These are phyloP conservation scores for Micoletzkya japonica DNA, from an alignment of 2,888 invertebrate genomes.

Conservation along the genomic window DNA sequence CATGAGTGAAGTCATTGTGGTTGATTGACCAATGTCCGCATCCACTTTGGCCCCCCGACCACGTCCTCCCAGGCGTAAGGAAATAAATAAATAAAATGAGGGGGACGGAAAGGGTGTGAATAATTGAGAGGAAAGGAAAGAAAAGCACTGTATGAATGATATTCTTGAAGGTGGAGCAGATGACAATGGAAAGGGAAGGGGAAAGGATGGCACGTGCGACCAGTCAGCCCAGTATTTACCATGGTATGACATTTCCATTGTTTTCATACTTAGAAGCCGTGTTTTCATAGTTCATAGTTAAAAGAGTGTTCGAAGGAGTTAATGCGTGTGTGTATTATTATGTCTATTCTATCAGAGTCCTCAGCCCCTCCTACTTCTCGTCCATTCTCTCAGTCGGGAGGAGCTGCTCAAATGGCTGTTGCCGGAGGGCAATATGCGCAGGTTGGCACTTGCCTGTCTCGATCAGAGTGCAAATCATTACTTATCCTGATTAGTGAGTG, in stretches of 20 bases:
- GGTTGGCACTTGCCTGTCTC: background rate
- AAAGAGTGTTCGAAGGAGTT: background rate
- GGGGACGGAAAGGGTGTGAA: background rate
- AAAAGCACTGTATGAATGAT: background rate
- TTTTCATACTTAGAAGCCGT: no score
- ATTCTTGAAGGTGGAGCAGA: slow-evolving; percentile 28
- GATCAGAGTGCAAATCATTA: background rate
- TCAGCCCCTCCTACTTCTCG: background rate
- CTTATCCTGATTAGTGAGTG: background rate
- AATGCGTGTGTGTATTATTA: background rate
- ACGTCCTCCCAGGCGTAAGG: no score
- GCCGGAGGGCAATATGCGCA: slow-evolving; percentile 8
- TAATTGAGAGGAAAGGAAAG: background rate
- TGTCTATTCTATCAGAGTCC: background rate
- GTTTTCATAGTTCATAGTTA: background rate
- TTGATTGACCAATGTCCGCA: no score
- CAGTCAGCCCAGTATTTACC: slow-evolving; percentile 46
- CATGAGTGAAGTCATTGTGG: no score
- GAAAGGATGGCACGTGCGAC: slow-evolving; percentile 20
- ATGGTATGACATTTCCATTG: slow-evolving; percentile 40
- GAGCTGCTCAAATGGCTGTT: background rate
- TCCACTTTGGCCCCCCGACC: no score
- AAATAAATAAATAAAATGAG: no score
- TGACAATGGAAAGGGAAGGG: slow-evolving; percentile 26
- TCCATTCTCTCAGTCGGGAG: slow-evolving; percentile 19